Evolutionary conservation across 2,113 vertebrate genomes (phyloP), one percentile per base, ranked within the genome.

Genomic region (western clawed frog (Xenopus tropicalis)): DNA sequence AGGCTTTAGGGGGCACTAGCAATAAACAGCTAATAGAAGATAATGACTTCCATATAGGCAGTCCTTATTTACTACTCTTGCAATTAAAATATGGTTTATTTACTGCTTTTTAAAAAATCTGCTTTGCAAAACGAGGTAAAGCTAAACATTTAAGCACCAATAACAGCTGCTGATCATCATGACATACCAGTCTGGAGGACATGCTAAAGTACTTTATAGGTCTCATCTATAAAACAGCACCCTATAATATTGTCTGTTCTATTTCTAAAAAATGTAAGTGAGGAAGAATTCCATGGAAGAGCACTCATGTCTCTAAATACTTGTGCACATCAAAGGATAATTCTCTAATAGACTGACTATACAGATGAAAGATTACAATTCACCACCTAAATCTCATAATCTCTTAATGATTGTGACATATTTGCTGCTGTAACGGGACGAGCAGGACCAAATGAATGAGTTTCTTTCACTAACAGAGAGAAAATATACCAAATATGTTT

Each of bases 401-500:
- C 14, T 17, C 37, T 64, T 64, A 37, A 64, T 64, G 37, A 19
- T 64, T 19, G 17, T 43, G 43, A 6, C 25, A 43, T 64, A 22
- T 22, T 64, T 64, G 8, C 46, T 37, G 29, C 9, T 21, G 23
- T 37, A 22, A 64, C n/a, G 2, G 62, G 29, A 64, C n/a, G 12
- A 42, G 7, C 20, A 64, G 11, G 62, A 17, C 21, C 12, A 8
- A 17, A 11, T 20, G n/a, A 64, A 43, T 12, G 7, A 44, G 10
- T 19, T 44, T 64, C 19, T 19, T 44, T 64, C 37, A 5, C 10
- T 20, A 11, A 20, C n/a, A 20, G 9, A 37, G 29, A 37, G 12
- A 42, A 29, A 37, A 20, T 57, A 59, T 17, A 59, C 8, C 62
- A 64, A 64, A 44, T 20, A 37, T 64, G 62, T 43, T 64, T 64